Base-by-base conservation (phyloP, 2,797 vertebrate genomes). In the Tangara arthus region DNA sequence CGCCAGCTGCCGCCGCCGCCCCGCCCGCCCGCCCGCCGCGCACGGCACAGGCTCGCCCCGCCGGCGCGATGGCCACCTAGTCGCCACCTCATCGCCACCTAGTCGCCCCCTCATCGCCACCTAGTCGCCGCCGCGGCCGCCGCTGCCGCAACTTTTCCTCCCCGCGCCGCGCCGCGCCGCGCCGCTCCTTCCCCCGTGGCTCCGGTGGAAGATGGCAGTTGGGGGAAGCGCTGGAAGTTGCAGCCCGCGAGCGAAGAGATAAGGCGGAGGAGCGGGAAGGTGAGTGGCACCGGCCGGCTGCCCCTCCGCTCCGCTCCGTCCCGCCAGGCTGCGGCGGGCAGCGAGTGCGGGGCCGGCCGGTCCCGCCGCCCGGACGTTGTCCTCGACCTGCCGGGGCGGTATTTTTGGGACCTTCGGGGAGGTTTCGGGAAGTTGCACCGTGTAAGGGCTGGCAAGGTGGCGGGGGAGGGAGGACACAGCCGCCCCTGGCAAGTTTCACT, bases 151-250 rank as follows among this genome's bases (percentile, higher is more conserved):
- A 98, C 98, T 98, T 98, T 97, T 49, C 8, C 20, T 56, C 6
- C 5, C 39, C 18, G 42, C 19, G 34, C 41, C 32, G 34, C 46
- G n/a, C 39, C 18, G 42, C 19, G 34, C 41, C 32, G 34, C 46
- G n/a, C 78, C 46, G 34, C 42, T 44, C 60, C 34, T 71, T 82
- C 35, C 70, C 68, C 68, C 63, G 69, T 7, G 6, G 52, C 94
- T 12, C 82, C 73, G 65, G 56, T 42, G 82, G 92, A 98, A 95
- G 95, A 98, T 97, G 98, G 97, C 97, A 97, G 80, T 87, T 73
- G 82, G 61, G 95, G 94, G 95, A 87, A 71, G 70, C 73, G 59
- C 93, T 90, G 94, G 95, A 96, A 98, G 96, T 97, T 97, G 70
- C 92, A 87, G 87, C 80, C 93, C 84, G 65, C 26, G 76, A 76